phyloP scores from a whole-genome alignment of 2,113 vertebrate species.

The Vanacampus margaritifer region DNA sequence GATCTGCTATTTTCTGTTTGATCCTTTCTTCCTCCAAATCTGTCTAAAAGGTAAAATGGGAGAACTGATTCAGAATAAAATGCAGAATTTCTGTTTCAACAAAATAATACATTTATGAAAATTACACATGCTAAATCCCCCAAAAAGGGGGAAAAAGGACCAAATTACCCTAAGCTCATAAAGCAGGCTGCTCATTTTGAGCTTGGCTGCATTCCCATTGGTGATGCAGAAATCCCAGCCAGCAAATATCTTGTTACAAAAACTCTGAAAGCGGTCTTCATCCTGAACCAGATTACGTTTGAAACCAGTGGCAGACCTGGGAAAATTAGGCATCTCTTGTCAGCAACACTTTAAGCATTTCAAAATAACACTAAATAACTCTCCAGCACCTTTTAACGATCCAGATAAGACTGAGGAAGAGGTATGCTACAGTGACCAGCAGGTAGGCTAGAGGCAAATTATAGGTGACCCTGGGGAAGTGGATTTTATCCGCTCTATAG shows the following conservation, averaged over 20 bases:
- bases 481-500: slow-evolving; percentile 76
- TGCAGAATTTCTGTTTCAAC: not conserved
- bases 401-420: slow-evolving; percentile 88
- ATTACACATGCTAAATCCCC: not conserved
- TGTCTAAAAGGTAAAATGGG: slow-evolving; percentile 59
- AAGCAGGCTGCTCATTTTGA: slow-evolving; percentile 84
- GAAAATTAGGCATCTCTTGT: slow-evolving; percentile 8
- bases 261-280: slow-evolving; percentile 90
- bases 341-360: not conserved
- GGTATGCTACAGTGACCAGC: slow-evolving; percentile 80
- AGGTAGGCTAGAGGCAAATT: slow-evolving; percentile 88
- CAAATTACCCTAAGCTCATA: slow-evolving; percentile 83
- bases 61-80: not conserved
- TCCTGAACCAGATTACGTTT: slow-evolving; percentile 81
- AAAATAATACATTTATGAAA: not conserved
- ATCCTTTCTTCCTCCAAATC: slow-evolving; percentile 90
- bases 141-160: not conserved
- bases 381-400: slow-evolving; percentile 84
- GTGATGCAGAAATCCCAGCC: slow-evolving; percentile 98
- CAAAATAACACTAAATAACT: not conserved
- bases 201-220: slow-evolving; percentile 70
- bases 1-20: slow-evolving; percentile 82
- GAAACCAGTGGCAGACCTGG: slow-evolving; percentile 85
- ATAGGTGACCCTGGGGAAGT: slow-evolving; percentile 71
- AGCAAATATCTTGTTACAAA: slow-evolving; percentile 94